A percentile compares a stretch with the other conserved stretches of the same genome.
These are phyloP conservation scores for Biston stratarius DNA, from an alignment of 2,888 invertebrate genomes.

Conservation along the genomic window DNA sequence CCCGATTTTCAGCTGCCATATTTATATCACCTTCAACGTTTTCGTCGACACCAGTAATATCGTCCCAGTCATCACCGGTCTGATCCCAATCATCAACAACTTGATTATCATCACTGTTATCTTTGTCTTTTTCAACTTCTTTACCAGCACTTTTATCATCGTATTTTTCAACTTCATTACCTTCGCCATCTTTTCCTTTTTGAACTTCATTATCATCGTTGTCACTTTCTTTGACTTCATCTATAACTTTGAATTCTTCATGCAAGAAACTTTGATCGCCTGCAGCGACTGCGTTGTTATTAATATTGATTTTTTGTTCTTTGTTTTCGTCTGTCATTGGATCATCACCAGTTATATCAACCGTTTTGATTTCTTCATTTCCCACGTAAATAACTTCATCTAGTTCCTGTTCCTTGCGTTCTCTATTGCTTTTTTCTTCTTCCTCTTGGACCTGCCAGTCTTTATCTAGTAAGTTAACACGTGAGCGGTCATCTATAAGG, in stretches of 20 bases:
- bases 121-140: neutral
- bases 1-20: neutral
- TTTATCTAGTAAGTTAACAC: conserved; percentile 33
- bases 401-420: neutral
- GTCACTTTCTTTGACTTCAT: conserved; percentile 39
- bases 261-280: conserved; percentile 3
- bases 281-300: neutral
- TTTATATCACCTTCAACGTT: conserved; percentile 3
- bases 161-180: neutral
- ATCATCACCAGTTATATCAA: conserved; percentile 6
- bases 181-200: too few species aligned
- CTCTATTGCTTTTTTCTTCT: conserved; percentile 5
- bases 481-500: conserved; percentile 25
- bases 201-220: conserved; percentile 13
- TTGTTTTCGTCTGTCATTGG: neutral
- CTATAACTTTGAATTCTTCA: conserved; percentile 37
- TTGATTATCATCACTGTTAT: neutral
- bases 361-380: neutral
- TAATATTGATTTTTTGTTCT: neutral
- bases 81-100: conserved; percentile 11
- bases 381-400: conserved; percentile 7
- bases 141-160: too few species aligned
- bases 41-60: neutral
- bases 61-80: conserved; percentile 12
- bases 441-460: conserved; percentile 34